Evolutionary conservation across 2,797 vertebrate genomes (phyloP), one percentile per base, ranked within the genome.

Genomic region (Philypnodon macrostomus): DNA sequence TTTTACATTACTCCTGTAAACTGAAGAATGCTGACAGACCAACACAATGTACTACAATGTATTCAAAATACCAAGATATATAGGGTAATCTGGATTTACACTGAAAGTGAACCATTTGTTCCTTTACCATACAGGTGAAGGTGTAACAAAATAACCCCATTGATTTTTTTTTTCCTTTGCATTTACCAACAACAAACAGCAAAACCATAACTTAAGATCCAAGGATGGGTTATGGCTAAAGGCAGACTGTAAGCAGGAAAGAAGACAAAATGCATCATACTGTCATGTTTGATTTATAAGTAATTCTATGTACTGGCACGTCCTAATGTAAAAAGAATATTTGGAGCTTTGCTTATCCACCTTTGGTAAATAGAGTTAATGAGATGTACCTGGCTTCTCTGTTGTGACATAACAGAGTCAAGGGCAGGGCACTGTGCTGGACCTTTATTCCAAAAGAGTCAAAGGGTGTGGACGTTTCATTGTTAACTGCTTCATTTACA

Each of bases 271-370:
- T 73, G 3, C 40, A 41, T 72, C 68, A 33, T 31, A 46, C 59
- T 66, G 76, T 73, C 70, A 73, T 18, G 30, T 69, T 58, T 67
- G 57, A 80, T 74, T 73, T 66, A 76, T 73, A 67, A 44, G 37
- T 49, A 36, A 69, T 70, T 61, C 56, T 77, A 52, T 66, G 57
- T 69, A 42, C 57, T 72, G 65, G 67, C 71, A 68, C 29, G 63
- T 73, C 59, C 58, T 61, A n/a, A n/a, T n/a, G n/a, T 17, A 53
- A 70, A 50, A 51, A 40, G 54, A 79, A 73, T 78, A 76, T 67
- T 73, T 69, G 77, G 67, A 56, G 57, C 53, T 69, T 66, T 35
- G 57, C 70, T 79, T 70, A 80, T 77, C 70, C 70, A 73, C 65
- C 66, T 65, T 58, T 35, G 21, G 69, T 74, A 63, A 79, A 53